These are phyloP conservation scores for Andricus quercusramuli DNA, from an alignment of 2,888 invertebrate genomes.

Conservation along the genomic window DNA sequence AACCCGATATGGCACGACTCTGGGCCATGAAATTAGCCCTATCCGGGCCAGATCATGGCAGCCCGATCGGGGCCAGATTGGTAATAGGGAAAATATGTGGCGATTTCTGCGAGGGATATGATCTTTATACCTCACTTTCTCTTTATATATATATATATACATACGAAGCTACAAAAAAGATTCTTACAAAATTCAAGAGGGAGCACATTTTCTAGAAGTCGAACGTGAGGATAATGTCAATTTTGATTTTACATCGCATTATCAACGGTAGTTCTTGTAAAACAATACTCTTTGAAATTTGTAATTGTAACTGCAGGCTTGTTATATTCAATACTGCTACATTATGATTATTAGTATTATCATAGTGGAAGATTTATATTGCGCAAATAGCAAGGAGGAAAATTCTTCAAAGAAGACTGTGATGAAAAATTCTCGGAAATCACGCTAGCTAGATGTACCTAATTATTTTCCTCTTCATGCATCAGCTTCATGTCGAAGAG, in stretches of 20 bases:
- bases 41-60: too few species aligned
- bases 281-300: not conserved
- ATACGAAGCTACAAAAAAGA: not conserved
- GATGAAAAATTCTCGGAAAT: constrained; percentile 22
- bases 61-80: too few species aligned
- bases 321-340: not conserved
- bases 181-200: not conserved
- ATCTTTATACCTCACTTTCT: too few species aligned
- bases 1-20: too few species aligned
- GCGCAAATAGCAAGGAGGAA: constrained; percentile 3
- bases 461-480: constrained; percentile 21
- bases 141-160: not conserved
- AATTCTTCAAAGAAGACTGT: constrained; percentile 8
- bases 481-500: constrained; percentile 13
- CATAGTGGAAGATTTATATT: constrained; percentile 5
- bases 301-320: not conserved
- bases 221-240: not conserved
- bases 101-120: too few species aligned
- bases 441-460: constrained; percentile 2
- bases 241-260: not conserved
- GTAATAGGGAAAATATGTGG: too few species aligned
- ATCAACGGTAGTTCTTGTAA: not conserved
- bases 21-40: too few species aligned
- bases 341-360: constrained; percentile 17
- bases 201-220: not conserved